Evolutionary conservation across 2,113 vertebrate genomes (phyloP), one percentile per base, ranked within the genome.

Genomic region (Cryptotis parvus): DNA sequence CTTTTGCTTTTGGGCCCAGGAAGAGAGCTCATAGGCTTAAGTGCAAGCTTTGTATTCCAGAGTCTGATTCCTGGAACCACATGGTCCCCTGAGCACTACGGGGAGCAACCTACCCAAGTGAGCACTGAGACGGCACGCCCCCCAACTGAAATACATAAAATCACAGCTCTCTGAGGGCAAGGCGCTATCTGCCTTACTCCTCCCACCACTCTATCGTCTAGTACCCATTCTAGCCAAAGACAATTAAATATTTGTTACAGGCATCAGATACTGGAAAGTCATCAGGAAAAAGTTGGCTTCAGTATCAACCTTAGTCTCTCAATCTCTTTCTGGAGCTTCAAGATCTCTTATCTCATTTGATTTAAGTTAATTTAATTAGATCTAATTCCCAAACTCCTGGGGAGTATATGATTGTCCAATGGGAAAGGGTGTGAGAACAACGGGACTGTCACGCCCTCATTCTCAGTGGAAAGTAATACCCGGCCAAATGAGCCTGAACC

Each of bases 301-400:
- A 39, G 12, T 12, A 9, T 43, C 68, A 43, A 45, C 5, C 49
- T 92, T 22, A 45, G 86, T 15, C 31, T 83, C 66, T 90, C 29
- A 43, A 63, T 26, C 24, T 29, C 22, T 72, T 52, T 73, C 63
- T 70, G 68, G 77, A 65, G 45, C 31, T 75, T 33, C 27, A 78
- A 61, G 77, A 33, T 78, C 80, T 73, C 81, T 66, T 9, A 2
- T 49, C 45, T 49, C n/a, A n/a, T n/a, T 49, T 49, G 9, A 49
- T 49, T 49, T 49, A 49, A 49, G 10, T 49, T 49, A 49, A 49
- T 2, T 10, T 49, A 49, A 49, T 84, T 24, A 61, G 82, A 78
- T 66, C 74, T 69, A 68, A 79, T 69, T 84, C 84, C 65, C 61
- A 66, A 16, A 49, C 33, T 84, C 63, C 74, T 93, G 39, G 52